Conservation (phyloP, 2,888 invertebrate species). For the Muscina levida region DNA sequence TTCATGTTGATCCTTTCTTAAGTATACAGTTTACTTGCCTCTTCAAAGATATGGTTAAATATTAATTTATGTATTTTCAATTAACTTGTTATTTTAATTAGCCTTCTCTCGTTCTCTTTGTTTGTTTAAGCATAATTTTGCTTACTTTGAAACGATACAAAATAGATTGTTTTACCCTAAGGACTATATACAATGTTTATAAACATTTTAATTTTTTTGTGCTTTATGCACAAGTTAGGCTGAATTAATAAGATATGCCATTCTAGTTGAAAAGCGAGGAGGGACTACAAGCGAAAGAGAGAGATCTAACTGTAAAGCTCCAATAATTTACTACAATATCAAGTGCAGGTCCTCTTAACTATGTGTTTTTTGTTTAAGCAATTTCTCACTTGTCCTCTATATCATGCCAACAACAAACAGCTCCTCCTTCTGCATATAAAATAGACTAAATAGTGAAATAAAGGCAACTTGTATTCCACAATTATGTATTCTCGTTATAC, state of each 20-base stretch:
- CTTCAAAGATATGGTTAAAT: not conserved
- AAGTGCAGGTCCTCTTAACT: not conserved
- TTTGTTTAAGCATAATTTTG: not conserved
- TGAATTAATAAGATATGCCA: constrained; percentile 12
- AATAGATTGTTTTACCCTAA: not conserved
- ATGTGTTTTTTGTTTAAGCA: not conserved
- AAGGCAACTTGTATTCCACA: constrained; percentile 1
- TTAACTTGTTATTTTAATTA: constrained; percentile 11
- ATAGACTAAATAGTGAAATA: no score
- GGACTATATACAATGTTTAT: constrained; percentile 6
- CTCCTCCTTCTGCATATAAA: no score
- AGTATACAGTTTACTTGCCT: not conserved
- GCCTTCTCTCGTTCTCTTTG: constrained; percentile 4
- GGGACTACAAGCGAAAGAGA: not conserved
- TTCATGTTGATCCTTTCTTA: no score
- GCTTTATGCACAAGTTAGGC: not conserved
- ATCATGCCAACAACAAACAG: no score
- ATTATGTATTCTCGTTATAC: constrained; percentile 2
- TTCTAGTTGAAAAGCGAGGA: not conserved
- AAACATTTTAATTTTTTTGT: not conserved
- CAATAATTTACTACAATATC: constrained; percentile 34
- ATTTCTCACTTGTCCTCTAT: not conserved
- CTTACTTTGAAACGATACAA: not conserved
- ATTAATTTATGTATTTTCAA: constrained; percentile 20
- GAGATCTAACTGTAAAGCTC: not conserved